Conservation (phyloP, 2,113 vertebrate genomes). For the Garra rufa region DNA sequence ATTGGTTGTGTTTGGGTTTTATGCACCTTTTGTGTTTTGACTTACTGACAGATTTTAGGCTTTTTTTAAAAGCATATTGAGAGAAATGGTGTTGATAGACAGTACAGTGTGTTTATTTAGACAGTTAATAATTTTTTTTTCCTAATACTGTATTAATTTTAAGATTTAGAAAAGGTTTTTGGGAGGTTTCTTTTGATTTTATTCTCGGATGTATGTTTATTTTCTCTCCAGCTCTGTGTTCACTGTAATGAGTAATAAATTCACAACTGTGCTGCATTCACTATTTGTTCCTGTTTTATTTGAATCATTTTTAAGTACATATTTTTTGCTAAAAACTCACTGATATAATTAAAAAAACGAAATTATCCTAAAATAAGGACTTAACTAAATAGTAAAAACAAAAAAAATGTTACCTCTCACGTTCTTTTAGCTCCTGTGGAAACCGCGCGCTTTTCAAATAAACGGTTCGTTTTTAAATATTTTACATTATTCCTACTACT, state of each 20-base stretch:
- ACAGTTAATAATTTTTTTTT: background rate
- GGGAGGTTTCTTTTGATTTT: no score
- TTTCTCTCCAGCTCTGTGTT: background rate
- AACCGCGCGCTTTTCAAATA: no score
- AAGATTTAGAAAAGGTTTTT: background rate
- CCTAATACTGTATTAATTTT: background rate
- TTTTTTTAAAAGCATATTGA: background rate
- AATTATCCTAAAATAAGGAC: no score
- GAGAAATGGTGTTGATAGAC: background rate
- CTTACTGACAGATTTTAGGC: background rate
- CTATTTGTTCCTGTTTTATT: background rate
- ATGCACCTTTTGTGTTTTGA: conserved; percentile 11
- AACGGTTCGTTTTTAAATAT: no score
- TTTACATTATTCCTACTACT: no score
- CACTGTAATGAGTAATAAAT: conserved; percentile 15
- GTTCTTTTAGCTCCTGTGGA: no score
- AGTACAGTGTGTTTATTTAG: background rate
- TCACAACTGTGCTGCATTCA: conserved; percentile 4
- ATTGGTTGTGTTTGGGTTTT: background rate
- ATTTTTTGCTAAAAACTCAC: no score
- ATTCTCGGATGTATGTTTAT: background rate
- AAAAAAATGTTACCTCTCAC: no score
- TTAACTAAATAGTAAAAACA: no score
- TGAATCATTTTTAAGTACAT: background rate
- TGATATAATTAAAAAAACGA: no score